These are phyloP conservation scores for human (Homo sapiens) DNA, from an alignment of 2,113 vertebrate genomes.

Conservation along the genomic window DNA sequence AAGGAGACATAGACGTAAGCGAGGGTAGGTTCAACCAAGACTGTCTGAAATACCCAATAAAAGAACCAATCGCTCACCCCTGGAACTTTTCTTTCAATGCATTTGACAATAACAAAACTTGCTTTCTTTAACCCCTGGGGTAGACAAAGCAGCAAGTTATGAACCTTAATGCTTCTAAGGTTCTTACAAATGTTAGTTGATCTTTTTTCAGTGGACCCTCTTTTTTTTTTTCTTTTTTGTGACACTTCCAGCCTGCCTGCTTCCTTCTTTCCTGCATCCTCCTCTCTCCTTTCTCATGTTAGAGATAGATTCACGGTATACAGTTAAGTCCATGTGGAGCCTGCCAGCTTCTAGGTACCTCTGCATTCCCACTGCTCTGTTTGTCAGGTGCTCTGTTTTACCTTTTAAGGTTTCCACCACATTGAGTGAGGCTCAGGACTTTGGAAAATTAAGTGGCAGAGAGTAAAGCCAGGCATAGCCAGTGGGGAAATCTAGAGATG, in stretches of 20 bases:
- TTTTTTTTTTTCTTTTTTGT: not conserved
- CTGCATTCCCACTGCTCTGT: not conserved
- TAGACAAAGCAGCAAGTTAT: not conserved
- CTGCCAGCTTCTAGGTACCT: not conserved
- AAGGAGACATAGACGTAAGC: not conserved
- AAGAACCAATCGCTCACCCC: not conserved
- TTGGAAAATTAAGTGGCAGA: not conserved
- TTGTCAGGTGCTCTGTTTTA: not conserved
- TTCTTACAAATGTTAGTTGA: not conserved
- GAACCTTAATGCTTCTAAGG: not conserved
- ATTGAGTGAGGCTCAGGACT: no score
- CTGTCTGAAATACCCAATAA: accelerated
- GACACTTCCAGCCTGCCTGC: not conserved
- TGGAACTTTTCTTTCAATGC: not conserved
- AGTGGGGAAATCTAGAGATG: not conserved
- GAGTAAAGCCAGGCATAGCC: not conserved
- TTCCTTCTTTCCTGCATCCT: not conserved
- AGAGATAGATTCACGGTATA: not conserved
- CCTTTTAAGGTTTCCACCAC: slow-evolving; percentile 2
- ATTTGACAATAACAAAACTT: not conserved
- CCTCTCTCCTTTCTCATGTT: not conserved
- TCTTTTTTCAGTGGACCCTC: not conserved
- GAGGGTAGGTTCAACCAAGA: not conserved
- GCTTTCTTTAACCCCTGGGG: not conserved
- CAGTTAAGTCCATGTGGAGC: not conserved